phyloP scores from a whole-genome alignment of 2,888 invertebrate genomes.

The Pemphredon lugubris region DNA sequence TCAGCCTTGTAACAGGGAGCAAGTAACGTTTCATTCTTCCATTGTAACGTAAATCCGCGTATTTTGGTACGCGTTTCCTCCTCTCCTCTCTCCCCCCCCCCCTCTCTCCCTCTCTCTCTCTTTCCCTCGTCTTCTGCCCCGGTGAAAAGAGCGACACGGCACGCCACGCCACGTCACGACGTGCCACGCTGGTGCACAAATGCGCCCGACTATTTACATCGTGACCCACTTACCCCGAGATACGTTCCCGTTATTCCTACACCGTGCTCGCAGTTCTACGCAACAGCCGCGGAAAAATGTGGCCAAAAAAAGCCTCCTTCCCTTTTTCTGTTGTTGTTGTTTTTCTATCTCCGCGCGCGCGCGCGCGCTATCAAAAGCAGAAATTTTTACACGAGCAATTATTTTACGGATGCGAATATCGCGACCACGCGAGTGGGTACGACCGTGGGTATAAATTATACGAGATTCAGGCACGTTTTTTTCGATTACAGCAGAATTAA shows the following conservation, averaged over 20 bases:
- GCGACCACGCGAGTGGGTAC: no score
- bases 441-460: no score
- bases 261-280: conserved; percentile 39
- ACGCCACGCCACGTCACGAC: conserved; percentile 30
- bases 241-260: conserved; percentile 52
- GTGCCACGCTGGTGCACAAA: conserved; percentile 45
- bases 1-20: conserved; percentile 34
- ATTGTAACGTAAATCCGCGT: conserved; percentile 53
- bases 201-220: conserved; percentile 64
- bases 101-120: conserved; percentile 17
- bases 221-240: conserved; percentile 62
- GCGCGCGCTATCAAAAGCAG: no score
- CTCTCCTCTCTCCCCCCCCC: conserved; percentile 19
- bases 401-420: conserved; percentile 24
- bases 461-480: no score
- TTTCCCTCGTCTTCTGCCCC: conserved; percentile 5
- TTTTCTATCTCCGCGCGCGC: no score
- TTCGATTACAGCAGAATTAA: no score
- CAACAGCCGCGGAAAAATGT: conserved; percentile 28
- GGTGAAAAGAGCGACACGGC: conserved; percentile 39
- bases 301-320: conserved; percentile 12
- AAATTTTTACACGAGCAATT: conserved; percentile 39
- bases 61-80: no score
- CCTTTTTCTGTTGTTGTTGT: background rate
- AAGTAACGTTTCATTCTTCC: conserved; percentile 48